Evolutionary conservation across 2,797 vertebrate species (phyloP), one percentile per base, ranked within the genome.

Genomic region (Argyrosomus regius): DNA sequence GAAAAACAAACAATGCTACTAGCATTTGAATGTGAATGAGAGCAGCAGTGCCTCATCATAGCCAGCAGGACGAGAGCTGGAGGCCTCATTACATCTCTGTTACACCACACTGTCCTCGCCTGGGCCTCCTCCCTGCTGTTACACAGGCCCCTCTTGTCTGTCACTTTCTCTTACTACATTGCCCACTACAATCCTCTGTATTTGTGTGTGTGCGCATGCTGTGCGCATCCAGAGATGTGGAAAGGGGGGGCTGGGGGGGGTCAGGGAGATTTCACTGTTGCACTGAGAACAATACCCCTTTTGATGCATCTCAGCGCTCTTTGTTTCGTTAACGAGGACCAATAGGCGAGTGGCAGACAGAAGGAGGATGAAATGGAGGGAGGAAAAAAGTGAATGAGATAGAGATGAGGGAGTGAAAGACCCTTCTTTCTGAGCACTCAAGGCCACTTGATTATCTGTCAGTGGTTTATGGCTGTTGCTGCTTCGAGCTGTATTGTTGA

Each of bases 211-310:
- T 57, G 68, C 50, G 35, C 77, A 88, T 85, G 83, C 84, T 86
- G 82, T 82, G 88, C 52, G 68, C 81, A 88, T 82, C 72, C 81
- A 90, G 71, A 77, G 77, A 82, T 70, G 35, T 39, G 35, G 35
- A 39, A 39, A 39, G 12, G 81, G 79, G 77, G 76, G 84, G 82
- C 52, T 56, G 85, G 83, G 82, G 76, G 80, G 35, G 76, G 80
- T 78, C 63, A 75, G 78, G 76, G 81, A 82, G 81, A 90, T 92
- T 92, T 89, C 87, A 88, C 88, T 92, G 89, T 93, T 89, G 78
- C 28, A 41, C 75, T 4, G 81, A 72, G 92, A 93, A 95, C 95
- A 95, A 95, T 93, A 61, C 64, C 81, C 83, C 91, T 93, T 94
- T 95, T 95, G 94, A 94, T 92, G 89, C 87, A 74, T 88, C 90